Evolutionary conservation across 2,797 vertebrate genomes (phyloP).

Genomic region (Anguilla anguilla): DNA sequence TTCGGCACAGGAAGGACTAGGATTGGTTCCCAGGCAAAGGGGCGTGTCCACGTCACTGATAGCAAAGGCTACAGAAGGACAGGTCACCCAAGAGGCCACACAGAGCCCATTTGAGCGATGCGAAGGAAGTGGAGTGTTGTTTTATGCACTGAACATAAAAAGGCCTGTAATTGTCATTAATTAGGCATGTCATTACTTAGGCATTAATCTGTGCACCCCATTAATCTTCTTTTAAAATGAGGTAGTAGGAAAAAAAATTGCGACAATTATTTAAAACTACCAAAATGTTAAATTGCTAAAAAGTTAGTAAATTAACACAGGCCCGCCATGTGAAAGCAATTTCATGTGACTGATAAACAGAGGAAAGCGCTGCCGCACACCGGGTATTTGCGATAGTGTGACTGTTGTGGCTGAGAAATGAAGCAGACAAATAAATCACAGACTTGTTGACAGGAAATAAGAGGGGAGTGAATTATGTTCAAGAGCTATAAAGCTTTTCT

Average conservation of each 20-base stretch:
- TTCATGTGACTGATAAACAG: background rate
- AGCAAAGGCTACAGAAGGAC: background rate
- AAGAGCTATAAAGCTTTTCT: background rate
- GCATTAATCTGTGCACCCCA: background rate
- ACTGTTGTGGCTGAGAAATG: background rate
- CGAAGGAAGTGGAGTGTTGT: background rate
- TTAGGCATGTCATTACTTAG: background rate
- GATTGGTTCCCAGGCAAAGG: too few species aligned
- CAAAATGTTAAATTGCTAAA: background rate
- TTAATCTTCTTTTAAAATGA: background rate
- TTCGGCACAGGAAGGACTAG: too few species aligned
- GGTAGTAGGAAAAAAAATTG: background rate
- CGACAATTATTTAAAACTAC: background rate
- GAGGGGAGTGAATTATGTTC: background rate
- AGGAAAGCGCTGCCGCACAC: background rate
- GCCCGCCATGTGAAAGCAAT: background rate
- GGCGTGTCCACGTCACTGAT: background rate
- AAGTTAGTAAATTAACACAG: background rate
- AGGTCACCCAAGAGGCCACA: background rate
- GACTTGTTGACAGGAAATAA: background rate
- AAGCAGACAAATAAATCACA: background rate
- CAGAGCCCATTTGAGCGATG: background rate
- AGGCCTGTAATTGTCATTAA: background rate
- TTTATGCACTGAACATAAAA: background rate
- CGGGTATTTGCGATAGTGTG: background rate